Conservation (phyloP, 2,888 invertebrate genomes). For the Oscheius sp. region DNA sequence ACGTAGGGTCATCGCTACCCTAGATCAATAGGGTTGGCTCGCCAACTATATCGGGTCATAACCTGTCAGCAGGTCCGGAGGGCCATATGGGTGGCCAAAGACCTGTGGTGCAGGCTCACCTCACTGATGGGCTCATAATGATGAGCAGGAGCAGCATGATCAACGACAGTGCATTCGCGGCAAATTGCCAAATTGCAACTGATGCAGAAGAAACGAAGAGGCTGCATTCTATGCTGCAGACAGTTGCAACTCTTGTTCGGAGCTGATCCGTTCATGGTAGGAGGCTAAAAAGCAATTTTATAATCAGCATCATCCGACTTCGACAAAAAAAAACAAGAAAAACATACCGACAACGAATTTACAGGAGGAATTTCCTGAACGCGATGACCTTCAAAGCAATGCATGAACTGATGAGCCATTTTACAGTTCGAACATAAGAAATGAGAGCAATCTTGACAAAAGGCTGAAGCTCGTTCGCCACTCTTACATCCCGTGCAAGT, state of each 20-base stretch:
- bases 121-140: slow-evolving; percentile 89
- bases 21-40: slow-evolving; percentile 15
- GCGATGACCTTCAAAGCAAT: slow-evolving; percentile 86
- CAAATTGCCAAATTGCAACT: slow-evolving; percentile 92
- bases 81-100: slow-evolving; percentile 9
- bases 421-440: slow-evolving; percentile 96
- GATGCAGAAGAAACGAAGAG: slow-evolving; percentile 91
- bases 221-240: slow-evolving; percentile 78
- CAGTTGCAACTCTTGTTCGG: slow-evolving; percentile 53
- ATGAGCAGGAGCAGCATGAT: slow-evolving; percentile 82
- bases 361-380: slow-evolving; percentile 53
- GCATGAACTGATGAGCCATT: slow-evolving; percentile 98
- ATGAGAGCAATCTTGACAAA: slow-evolving; percentile 85
- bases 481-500: slow-evolving; percentile 92
- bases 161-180: slow-evolving; percentile 90
- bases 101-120: slow-evolving; percentile 44
- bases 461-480: slow-evolving; percentile 63
- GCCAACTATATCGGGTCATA: slow-evolving; percentile 38
- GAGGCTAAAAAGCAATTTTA: slow-evolving; percentile 14
- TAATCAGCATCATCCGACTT: neutral
- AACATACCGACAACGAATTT: slow-evolving; percentile 4
- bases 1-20: slow-evolving; percentile 33
- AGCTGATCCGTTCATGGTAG: slow-evolving; percentile 1
- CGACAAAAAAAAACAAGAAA: neutral
- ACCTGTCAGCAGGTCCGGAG: slow-evolving; percentile 38